Evolutionary conservation across 2,113 vertebrate species (phyloP).

Genomic region (Silurus meridionalis): DNA sequence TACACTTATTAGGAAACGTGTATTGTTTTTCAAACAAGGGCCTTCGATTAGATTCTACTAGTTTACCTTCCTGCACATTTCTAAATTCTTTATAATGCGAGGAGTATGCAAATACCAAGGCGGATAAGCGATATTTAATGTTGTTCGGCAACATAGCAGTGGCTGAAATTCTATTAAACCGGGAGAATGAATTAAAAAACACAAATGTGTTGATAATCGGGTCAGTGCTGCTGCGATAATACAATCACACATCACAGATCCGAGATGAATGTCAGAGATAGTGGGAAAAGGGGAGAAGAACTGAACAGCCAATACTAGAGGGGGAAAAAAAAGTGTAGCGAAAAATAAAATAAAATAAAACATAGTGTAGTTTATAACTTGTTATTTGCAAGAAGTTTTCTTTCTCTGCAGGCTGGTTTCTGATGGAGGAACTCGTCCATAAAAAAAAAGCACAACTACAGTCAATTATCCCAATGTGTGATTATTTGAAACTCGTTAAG

Average conservation of each 20-base stretch:
- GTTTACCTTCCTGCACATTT: slow-evolving; percentile 26
- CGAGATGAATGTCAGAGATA: slow-evolving; percentile 22
- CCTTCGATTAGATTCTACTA: slow-evolving; percentile 10
- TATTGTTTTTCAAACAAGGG: slow-evolving; percentile 14
- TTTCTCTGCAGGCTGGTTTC: slow-evolving; percentile 63
- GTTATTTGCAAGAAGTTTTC: slow-evolving; percentile 64
- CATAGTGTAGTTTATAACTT: slow-evolving; percentile 48
- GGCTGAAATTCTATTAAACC: slow-evolving; percentile 28
- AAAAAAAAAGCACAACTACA: slow-evolving; percentile 72
- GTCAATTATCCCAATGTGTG: slow-evolving; percentile 71
- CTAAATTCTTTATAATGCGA: neutral
- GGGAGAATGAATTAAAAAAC: slow-evolving; percentile 33
- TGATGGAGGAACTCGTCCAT: slow-evolving; percentile 68
- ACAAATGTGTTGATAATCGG: slow-evolving; percentile 38
- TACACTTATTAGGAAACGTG: slow-evolving; percentile 12
- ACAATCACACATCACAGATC: neutral
- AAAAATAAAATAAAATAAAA: slow-evolving; percentile 42
- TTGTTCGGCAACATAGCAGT: neutral
- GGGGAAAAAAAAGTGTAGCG: slow-evolving; percentile 48
- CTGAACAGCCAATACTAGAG: neutral
- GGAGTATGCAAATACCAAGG: slow-evolving; percentile 2
- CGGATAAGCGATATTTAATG: slow-evolving; percentile 15
- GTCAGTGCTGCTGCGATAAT: neutral
- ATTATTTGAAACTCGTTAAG: slow-evolving; percentile 80
- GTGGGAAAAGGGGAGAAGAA: slow-evolving; percentile 32